phyloP scores from a whole-genome alignment of 2,797 vertebrate genomes.

The Pteronotus mesoamericanus region DNA sequence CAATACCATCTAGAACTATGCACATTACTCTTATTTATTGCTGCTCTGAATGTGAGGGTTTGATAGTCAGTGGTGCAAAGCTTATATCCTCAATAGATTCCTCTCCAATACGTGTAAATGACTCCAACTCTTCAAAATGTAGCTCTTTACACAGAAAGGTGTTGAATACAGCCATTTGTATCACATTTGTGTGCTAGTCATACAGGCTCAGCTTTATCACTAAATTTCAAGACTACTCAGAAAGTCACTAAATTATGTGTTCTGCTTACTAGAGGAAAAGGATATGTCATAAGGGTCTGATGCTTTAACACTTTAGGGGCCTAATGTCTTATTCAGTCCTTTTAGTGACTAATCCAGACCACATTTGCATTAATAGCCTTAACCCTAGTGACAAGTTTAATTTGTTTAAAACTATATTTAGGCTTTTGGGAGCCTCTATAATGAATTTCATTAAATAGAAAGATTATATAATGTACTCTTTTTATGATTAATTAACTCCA shows the following conservation, averaged over 20 bases:
- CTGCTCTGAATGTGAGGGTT: background rate
- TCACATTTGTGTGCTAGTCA: background rate
- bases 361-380: conserved; percentile 55
- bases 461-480: conserved; percentile 72
- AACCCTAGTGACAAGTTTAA: conserved; percentile 64
- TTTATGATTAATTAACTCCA: conserved; percentile 82
- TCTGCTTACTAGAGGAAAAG: conserved; percentile 36
- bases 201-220: background rate
- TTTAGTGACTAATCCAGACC: conserved; percentile 43
- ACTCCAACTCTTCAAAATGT: background rate
- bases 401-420: conserved; percentile 75
- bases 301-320: background rate
- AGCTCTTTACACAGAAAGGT: background rate
- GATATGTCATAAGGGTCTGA: conserved; percentile 25
- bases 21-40: background rate
- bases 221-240: conserved; percentile 37
- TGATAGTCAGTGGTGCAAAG: background rate
- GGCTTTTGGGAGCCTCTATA: conserved; percentile 67
- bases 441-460: conserved; percentile 79
- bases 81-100: conserved; percentile 17
- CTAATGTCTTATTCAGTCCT: background rate
- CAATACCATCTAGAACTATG: rapidly evolving
- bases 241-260: conserved; percentile 52
- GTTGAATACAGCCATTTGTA: conserved; percentile 5
- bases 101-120: background rate